Percentiles rank a stretch among this genome's conserved stretches.
Conservation (phyloP, 2,113 vertebrate genomes). For the Vimba vimba region DNA sequence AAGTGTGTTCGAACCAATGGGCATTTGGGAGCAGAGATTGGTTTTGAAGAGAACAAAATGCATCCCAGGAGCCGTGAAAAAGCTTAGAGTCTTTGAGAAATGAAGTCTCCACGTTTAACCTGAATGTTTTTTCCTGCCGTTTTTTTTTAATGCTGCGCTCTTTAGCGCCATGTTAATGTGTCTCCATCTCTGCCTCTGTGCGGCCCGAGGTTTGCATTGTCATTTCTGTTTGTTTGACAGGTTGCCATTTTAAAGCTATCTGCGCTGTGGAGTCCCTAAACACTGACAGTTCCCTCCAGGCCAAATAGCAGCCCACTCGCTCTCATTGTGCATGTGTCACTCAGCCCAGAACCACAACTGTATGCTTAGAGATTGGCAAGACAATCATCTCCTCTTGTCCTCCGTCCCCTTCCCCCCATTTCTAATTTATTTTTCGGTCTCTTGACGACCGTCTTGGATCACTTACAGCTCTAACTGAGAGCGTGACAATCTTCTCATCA, state of each 20-base stretch:
- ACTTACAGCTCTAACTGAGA: conserved; percentile 68
- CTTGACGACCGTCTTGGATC: conserved; percentile 31
- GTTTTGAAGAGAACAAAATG: conserved; percentile 64
- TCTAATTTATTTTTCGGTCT: conserved; percentile 33
- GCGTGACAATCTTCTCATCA: conserved; percentile 14
- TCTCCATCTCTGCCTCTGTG: conserved; percentile 38
- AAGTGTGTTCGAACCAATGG: conserved; percentile 40
- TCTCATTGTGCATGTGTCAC: conserved; percentile 50
- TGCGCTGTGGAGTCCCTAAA: conserved; percentile 52
- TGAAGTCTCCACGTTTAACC: conserved; percentile 18
- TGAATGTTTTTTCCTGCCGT: not conserved
- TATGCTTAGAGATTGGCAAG: conserved; percentile 39
- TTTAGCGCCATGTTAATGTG: conserved; percentile 22
- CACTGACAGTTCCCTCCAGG: not conserved
- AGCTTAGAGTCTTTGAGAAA: conserved; percentile 53
- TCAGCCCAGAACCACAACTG: conserved; percentile 11
- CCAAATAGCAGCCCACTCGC: not conserved
- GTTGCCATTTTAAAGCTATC: conserved; percentile 39
- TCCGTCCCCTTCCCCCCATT: not conserved
- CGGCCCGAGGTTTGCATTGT: conserved; percentile 49
- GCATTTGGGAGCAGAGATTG: conserved; percentile 55
- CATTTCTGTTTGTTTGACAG: conserved; percentile 45
- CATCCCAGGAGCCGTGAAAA: conserved; percentile 55
- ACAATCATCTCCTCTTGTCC: conserved; percentile 34
- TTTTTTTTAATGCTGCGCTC: not conserved